Base-by-base conservation (phyloP, 1,140 invertebrate genomes). In the Bactericera cockerelli region DNA sequence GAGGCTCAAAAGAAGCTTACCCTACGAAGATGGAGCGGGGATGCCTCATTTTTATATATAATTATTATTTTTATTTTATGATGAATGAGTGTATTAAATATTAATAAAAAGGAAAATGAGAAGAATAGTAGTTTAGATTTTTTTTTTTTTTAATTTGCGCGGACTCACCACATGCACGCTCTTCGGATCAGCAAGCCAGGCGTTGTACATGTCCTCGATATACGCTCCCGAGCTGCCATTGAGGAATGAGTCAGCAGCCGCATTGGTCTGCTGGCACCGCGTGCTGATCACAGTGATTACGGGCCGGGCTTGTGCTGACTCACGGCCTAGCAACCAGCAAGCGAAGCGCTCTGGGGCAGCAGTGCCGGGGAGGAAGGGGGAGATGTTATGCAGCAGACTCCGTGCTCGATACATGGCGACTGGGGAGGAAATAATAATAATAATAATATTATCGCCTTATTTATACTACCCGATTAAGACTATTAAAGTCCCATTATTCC, bases 121-220 rank as follows among this genome's bases (percentile, higher is more conserved):
- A n/a, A n/a, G n/a, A n/a, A n/a, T n/a, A n/a, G n/a, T n/a, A n/a
- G n/a, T n/a, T n/a, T n/a, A n/a, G n/a, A n/a, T n/a, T n/a, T n/a
- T n/a, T n/a, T n/a, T n/a, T n/a, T n/a, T n/a, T n/a, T n/a, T n/a
- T n/a, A n/a, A n/a, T n/a, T n/a, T n/a, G n/a, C n/a, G n/a, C n/a
- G n/a, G n/a, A 79, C 80, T 85, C 74, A 96, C 93, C 69, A 89
- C 85, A 74, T 99, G 96, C 38, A 99, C 96, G 70, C 89, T 93
- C 65, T 81, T 81, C 24, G 96, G 95, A 77, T 99, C 92, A 65
- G 83, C 79, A 55, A 94, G 74, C 96, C 96, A 99, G 53, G 88
- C 78, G 73, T 94, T 92, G 77, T 97, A 99, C 93, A 99, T 98
- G 74, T 97, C 93, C 74, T 99, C 96, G 59, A 99, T 88, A 74